phyloP scores from a whole-genome alignment of 2,113 vertebrate genomes.

The Hyaena hyaena region DNA sequence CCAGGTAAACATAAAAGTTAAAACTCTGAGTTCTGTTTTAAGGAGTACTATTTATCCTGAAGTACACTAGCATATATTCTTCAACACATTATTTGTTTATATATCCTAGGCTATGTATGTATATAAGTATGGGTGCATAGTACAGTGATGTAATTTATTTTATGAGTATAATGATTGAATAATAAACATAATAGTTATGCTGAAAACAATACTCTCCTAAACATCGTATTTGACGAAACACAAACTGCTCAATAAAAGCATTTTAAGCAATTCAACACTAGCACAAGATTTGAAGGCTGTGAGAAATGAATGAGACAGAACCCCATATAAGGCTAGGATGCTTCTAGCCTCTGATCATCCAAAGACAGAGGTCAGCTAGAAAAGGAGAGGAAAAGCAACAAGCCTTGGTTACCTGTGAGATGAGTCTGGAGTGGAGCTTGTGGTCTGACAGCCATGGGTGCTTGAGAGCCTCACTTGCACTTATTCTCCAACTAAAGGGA shows the following conservation, averaged over 20 bases:
- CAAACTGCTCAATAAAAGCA: not conserved
- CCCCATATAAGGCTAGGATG: not conserved
- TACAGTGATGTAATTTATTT: not conserved
- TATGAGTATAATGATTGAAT: not conserved
- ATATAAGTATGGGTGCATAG: not conserved
- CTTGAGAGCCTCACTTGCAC: conserved; percentile 94
- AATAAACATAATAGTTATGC: not conserved
- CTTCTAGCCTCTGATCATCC: not conserved
- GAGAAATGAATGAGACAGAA: not conserved
- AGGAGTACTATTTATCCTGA: not conserved
- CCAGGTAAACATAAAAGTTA: not conserved
- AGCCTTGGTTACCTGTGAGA: conserved; percentile 86
- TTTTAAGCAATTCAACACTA: not conserved
- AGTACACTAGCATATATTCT: not conserved
- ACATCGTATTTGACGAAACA: not conserved
- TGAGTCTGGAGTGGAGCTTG: conserved; percentile 90
- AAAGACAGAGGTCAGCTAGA: not conserved
- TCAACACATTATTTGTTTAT: not conserved
- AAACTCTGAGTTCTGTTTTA: conserved; percentile 27
- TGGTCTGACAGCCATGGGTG: conserved; percentile 95
- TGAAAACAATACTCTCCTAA: not conserved
- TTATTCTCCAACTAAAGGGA: conserved; percentile 95
- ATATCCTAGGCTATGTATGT: not conserved
- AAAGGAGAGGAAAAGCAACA: conserved; percentile 20
- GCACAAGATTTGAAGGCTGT: not conserved